Evolutionary conservation across 2,113 vertebrate genomes (phyloP), one percentile per base, ranked within the genome.

Genomic region (Phalacrocorax brasilianus): DNA sequence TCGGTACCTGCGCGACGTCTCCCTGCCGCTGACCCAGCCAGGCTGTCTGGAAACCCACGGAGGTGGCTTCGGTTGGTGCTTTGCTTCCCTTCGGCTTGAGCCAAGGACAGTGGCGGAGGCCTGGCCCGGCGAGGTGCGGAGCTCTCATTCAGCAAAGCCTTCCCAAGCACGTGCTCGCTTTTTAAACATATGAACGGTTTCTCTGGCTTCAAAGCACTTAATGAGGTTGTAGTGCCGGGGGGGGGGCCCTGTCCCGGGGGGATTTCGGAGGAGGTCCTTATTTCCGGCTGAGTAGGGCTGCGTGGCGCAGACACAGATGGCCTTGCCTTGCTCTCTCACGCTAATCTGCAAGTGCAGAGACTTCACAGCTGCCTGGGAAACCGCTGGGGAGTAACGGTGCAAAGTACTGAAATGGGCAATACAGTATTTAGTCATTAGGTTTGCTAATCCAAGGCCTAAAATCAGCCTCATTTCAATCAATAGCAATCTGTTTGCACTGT

Each of bases 401-500:
- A 49, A 55, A 87, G 95, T 6, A 8, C 95, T 53, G 75, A 86
- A 95, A 94, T 72, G 96, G 95, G 96, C 95, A 95, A 13, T 85
- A 24, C 95, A 9, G 88, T 85, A 67, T 44, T 85, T 33, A 96
- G 96, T 94, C 96, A 96, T 97, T 96, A 97, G 96, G 38, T 70
- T 91, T 92, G 96, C 96, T 97, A 96, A 97, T 97, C 95, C 93
- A 16, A 21, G 93, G 92, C 93, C 93, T 94, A 78, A 96, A 97
- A 96, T 95, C 95, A 88, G 92, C 85, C 97, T 97, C 96, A 20
- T 97, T 96, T 97, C 96, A 95, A 96, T 97, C 97, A 93, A 97
- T 97, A 97, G 95, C 97, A 97, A 96, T 97, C 97, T 97, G 97
- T 96, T 97, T 96, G 97, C 97, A 13, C 97, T 97, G 97, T 97